Conservation (phyloP, 2,888 invertebrate genomes). For the Cosmorhoe ocellata region DNA sequence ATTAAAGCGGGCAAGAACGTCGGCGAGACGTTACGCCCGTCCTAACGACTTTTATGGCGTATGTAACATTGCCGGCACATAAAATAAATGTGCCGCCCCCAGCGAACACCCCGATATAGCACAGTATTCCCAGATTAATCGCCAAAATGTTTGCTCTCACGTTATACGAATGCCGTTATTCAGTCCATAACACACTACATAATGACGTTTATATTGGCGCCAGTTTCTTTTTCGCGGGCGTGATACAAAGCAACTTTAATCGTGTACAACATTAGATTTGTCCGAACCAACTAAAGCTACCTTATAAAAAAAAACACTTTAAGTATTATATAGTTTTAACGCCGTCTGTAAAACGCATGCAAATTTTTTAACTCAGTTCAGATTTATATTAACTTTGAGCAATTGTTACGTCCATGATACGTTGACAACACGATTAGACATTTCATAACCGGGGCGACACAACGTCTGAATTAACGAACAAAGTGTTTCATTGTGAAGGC, state of each 20-base stretch:
- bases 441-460: conserved; percentile 17
- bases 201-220: conserved; percentile 62
- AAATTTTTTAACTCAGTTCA: background rate
- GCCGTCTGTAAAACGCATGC: background rate
- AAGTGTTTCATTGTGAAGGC: conserved; percentile 30
- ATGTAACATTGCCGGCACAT: conserved; percentile 81
- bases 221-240: conserved; percentile 43
- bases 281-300: conserved; percentile 5
- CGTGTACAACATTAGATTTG: conserved; percentile 17
- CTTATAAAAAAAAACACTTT: background rate
- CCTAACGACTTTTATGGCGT: conserved; percentile 82
- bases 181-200: conserved; percentile 54
- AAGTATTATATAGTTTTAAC: background rate
- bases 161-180: conserved; percentile 64
- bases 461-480: conserved; percentile 23
- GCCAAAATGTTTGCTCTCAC: conserved; percentile 77
- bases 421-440: conserved; percentile 15
- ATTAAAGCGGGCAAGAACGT: conserved; percentile 79
- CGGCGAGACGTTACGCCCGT: conserved; percentile 79
- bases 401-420: conserved; percentile 4
- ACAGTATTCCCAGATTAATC: conserved; percentile 75
- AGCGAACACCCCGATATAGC: conserved; percentile 65
- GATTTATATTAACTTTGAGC: background rate
- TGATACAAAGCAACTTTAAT: conserved; percentile 37
- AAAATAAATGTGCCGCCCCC: conserved; percentile 80